These are phyloP conservation scores for Acronicta alni DNA, from an alignment of 2,888 invertebrate genomes.

Conservation along the genomic window DNA sequence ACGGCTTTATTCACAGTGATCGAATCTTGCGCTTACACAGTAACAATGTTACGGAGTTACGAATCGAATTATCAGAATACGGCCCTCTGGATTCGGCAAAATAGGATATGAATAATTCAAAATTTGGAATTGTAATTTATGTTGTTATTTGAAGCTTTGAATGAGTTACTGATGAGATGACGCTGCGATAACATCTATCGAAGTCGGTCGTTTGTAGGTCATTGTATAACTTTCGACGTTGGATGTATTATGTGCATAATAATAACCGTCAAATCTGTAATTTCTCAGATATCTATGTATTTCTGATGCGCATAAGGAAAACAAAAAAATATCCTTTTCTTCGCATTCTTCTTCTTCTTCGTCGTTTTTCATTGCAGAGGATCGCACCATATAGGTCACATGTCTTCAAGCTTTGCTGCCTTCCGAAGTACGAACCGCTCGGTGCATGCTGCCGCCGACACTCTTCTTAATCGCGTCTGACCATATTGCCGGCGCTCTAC, in stretches of 20 bases:
- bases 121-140: conserved; percentile 72
- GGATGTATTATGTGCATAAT: not conserved
- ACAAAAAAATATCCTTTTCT: too few relatives aligned
- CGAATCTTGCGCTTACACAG: conserved; percentile 8
- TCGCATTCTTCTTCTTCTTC: too few relatives aligned
- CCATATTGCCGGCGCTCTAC: too few relatives aligned
- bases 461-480: too few relatives aligned
- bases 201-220: conserved; percentile 33
- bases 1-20: conserved; percentile 2
- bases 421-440: too few relatives aligned
- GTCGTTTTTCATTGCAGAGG: too few relatives aligned
- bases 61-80: conserved; percentile 62
- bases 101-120: conserved; percentile 76
- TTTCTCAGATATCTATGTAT: too few relatives aligned
- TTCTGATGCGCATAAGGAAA: too few relatives aligned
- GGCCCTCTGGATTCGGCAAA: conserved; percentile 55
- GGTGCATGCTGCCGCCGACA: too few relatives aligned
- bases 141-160: conserved; percentile 68
- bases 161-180: conserved; percentile 51
- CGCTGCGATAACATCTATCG: conserved; percentile 35
- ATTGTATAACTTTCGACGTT: not conserved
- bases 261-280: too few relatives aligned
- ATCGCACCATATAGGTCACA: too few relatives aligned
- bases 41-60: conserved; percentile 18
- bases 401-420: too few relatives aligned